Base-by-base conservation (phyloP, 1,140 invertebrate species). In the Lanistes nyassanus region DNA sequence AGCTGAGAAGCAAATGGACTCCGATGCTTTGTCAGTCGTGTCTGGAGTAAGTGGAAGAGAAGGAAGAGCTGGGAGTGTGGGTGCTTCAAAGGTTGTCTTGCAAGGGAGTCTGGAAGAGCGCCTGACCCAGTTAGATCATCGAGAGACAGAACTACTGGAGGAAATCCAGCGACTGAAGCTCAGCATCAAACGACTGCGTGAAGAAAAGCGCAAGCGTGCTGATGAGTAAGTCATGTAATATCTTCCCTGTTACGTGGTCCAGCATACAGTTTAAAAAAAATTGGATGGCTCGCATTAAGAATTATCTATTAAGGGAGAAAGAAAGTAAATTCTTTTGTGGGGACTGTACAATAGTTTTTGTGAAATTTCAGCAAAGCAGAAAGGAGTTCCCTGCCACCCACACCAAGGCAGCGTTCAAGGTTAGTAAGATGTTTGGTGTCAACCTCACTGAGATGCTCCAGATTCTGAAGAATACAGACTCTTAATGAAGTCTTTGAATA, bases 91-190 rank as follows among this genome's bases (percentile, higher is more conserved):
- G 74, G 72, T 89, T 66, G 79, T 77, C 5, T 80, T 88, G 11
- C 80, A 84, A 51, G 87, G 88, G 9, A 79, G 55, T 7, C 11
- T 86, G 55, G 84, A 85, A 31, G 79, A 88, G 53, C 69, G 85
- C 23, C 76, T 89, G 39, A 83, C 86, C n/a, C 84, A 85, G 70
- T 76, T 89, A 37, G 88, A 89, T 74, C 81, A 85, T 47, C 53
- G 86, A 65, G 88, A 89, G 81, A 87, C 87, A 34, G 84, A 88
- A 66, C 79, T 89, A 4, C 77, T 89, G 19, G 86, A 87, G 23
- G 82, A 86, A 75, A 31, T 87, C 5, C 78, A 85, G 42, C 82
- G 83, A 74, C 81, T 83, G 23, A 83, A 79, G 58, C 65, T 70
- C 23, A 74, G 79, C 2, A 80, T 86, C 29, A 85, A 82, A 74